Percentiles rank a stretch among this genome's conserved stretches.
Evolutionary conservation across 2,797 vertebrate species (phyloP).

Genomic region (Microctenopoma lineatum): DNA sequence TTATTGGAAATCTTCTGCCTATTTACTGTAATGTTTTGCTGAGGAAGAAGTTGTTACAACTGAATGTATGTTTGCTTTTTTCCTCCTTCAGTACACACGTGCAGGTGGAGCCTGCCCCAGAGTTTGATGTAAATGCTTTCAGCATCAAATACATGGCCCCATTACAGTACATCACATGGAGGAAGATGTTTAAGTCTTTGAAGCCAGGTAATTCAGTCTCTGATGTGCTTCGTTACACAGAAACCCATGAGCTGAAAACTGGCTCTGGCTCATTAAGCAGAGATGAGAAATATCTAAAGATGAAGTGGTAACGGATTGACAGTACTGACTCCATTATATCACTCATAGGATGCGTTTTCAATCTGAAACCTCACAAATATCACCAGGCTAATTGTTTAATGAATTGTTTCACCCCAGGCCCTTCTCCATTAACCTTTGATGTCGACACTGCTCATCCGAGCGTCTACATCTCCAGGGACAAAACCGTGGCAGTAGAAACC

Average conservation of each 20-base stretch:
- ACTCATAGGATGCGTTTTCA: conserved; percentile 6
- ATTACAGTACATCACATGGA: conserved; percentile 88
- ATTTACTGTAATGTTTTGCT: conserved; percentile 19
- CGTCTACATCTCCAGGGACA: conserved; percentile 84
- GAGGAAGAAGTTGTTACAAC: conserved; percentile 12
- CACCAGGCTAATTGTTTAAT: conserved; percentile 16
- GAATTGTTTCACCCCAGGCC: conserved; percentile 66
- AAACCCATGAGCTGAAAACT: conserved; percentile 18
- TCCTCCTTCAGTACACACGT: conserved; percentile 54
- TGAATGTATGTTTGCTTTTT: conserved; percentile 14
- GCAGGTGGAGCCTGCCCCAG: conserved; percentile 56
- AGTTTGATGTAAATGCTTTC: conserved; percentile 76
- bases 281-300: neutral
- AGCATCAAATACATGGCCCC: conserved; percentile 81
- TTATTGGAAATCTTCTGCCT: conserved; percentile 29
- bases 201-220: conserved; percentile 77
- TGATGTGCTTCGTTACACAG: conserved; percentile 21
- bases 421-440: conserved; percentile 84
- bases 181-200: conserved; percentile 84
- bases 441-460: conserved; percentile 87
- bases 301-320: conserved; percentile 1
- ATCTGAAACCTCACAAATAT: conserved; percentile 3
- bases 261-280: neutral
- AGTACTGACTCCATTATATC: conserved; percentile 13
- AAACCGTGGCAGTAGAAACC: conserved; percentile 82